Conservation (phyloP, 2,888 invertebrate species). For the Agriopis leucophaearia region DNA sequence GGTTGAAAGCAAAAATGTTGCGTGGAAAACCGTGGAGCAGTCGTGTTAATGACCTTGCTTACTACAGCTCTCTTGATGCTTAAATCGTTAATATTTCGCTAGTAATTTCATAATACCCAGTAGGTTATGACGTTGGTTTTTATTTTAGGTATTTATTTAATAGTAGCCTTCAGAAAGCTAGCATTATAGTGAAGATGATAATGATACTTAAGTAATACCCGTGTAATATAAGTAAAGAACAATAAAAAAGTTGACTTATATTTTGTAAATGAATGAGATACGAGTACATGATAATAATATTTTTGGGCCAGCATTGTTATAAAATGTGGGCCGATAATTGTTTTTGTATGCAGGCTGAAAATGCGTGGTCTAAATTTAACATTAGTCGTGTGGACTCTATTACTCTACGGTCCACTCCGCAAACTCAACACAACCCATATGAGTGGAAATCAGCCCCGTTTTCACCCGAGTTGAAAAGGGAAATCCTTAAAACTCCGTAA, state of each 20-base stretch:
- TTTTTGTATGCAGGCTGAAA: no score
- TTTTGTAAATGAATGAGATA: no score
- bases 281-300: no score
- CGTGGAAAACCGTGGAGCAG: slow-evolving; percentile 32
- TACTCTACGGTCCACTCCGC: background rate
- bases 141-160: background rate
- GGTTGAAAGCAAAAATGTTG: slow-evolving; percentile 26
- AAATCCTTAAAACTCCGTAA: slow-evolving; percentile 8
- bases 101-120: slow-evolving; percentile 14
- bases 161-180: background rate
- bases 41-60: slow-evolving; percentile 36
- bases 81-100: slow-evolving; percentile 26
- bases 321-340: no score
- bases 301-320: no score
- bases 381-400: background rate
- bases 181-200: background rate
- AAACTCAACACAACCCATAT: background rate
- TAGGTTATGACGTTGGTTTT: background rate
- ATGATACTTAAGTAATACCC: no score
- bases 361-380: no score
- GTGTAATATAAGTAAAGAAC: no score
- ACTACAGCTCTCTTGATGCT: slow-evolving; percentile 8
- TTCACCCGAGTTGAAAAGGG: background rate
- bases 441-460: background rate
- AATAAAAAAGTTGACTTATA: no score